phyloP scores from a whole-genome alignment of 2,888 invertebrate species.

The Agriopis leucophaearia region DNA sequence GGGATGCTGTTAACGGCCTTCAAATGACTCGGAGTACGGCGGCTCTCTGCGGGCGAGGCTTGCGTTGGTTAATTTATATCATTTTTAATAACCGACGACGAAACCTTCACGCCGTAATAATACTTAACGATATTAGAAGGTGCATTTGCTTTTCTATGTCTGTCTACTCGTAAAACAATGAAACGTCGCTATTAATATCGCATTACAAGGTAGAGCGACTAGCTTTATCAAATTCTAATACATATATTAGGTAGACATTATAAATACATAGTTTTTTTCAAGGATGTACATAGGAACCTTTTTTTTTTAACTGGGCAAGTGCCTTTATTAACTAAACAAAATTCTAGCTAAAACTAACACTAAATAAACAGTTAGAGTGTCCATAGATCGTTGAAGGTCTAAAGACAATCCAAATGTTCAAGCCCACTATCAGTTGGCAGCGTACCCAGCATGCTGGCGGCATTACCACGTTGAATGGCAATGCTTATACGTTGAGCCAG shows the following conservation, averaged over 20 bases:
- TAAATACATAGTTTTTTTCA: no score
- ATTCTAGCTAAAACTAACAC: no score
- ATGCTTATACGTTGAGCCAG: no score
- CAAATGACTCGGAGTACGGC: conserved; percentile 58
- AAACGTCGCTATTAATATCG: conserved; percentile 39
- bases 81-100: conserved; percentile 51
- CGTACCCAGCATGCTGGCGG: no score
- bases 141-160: conserved; percentile 29
- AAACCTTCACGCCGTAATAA: conserved; percentile 53
- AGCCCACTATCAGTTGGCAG: no score
- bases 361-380: no score
- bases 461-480: no score
- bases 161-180: conserved; percentile 38
- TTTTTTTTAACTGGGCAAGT: no score
- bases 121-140: conserved; percentile 41
- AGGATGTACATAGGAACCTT: background rate
- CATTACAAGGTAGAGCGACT: conserved; percentile 29
- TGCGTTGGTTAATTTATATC: conserved; percentile 42
- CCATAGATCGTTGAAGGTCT: no score
- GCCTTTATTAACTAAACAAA: no score
- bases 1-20: conserved; percentile 67
- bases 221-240: conserved; percentile 3
- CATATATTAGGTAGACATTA: background rate
- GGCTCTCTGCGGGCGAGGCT: conserved; percentile 66
- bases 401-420: no score